Base-by-base conservation (phyloP, 1,140 invertebrate species). In the Trichonephila clavipes region DNA sequence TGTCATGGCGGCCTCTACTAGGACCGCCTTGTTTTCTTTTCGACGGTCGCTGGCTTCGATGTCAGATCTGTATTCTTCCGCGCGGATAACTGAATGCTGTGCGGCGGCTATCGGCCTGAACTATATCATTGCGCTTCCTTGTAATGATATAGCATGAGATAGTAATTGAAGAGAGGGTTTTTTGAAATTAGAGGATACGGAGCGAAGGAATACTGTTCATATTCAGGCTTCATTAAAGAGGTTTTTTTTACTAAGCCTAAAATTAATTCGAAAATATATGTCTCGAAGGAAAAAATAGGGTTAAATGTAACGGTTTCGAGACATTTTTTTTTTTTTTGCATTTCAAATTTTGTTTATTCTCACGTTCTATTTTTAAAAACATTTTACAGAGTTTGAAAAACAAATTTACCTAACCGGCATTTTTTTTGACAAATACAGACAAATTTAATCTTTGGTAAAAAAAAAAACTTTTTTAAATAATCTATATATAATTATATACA, bases 1-100 rank as follows among this genome's bases (percentile, higher is more conserved):
- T 93, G 92, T 93, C 92, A 93, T 93, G 92, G 92, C 92, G 85
- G 83, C 92, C 85, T 90, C 69, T 90, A 69, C 59, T 81, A 77
- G 88, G 88, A 81, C 83, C 85, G 92, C 92, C 92, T 88, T 88
- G 77, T 64, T 89, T 91, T 93, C 83, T 40, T 87, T 81, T 72
- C 19, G 21, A 16, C 51, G 40, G 44, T 89, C 58, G 58, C 89
- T 34, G 89, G n/a, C 21, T 85, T 83, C 77, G 59, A 58, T 66
- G 72, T 18, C 2, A 59, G 62, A 59, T 21, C 91, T 93, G 92
- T 93, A 81, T 93, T 24, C 64, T n/a, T 93, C 66, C 92, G 92
- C 90, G 62, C 88, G 85, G 62, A 64, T 28, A 69, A 72, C 28
- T 6, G 64, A 69, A 28, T 24, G 58, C 28, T 28, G 18, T 44